These are phyloP conservation scores for Caenorhabditis sp. DNA, from an alignment of 2,888 invertebrate genomes.

Conservation along the genomic window DNA sequence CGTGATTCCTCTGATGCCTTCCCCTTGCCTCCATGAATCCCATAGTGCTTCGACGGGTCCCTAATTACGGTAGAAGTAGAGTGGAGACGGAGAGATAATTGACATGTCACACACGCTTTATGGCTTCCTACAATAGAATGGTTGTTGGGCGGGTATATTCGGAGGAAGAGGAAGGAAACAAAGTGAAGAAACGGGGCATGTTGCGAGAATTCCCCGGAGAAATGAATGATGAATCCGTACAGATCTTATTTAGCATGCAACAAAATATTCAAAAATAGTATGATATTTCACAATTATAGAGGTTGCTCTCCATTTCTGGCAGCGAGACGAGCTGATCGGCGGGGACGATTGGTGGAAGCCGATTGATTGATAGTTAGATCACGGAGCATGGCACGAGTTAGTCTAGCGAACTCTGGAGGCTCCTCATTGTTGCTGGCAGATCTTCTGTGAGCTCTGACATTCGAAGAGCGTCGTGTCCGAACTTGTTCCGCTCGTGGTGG, in stretches of 20 bases:
- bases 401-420: neutral
- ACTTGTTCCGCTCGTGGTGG: too few relatives aligned
- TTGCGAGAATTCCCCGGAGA: conserved; percentile 15
- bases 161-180: neutral
- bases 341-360: neutral
- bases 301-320: conserved; percentile 8
- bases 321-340: conserved; percentile 29
- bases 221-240: conserved; percentile 9
- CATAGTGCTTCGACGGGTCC: conserved; percentile 19
- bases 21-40: neutral
- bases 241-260: neutral
- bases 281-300: neutral
- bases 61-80: conserved; percentile 45
- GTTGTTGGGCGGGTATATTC: neutral
- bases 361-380: neutral
- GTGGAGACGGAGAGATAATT: conserved; percentile 58
- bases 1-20: conserved; percentile 36
- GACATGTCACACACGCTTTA: conserved; percentile 61
- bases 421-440: too few relatives aligned
- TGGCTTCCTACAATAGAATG: conserved; percentile 52
- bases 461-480: too few relatives aligned
- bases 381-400: conserved; percentile 2
- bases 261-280: neutral
- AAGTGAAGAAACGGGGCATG: conserved; percentile 2
- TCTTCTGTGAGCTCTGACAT: too few relatives aligned